Conservation (phyloP, 2,113 vertebrate genomes). For the Notothenia rossii region DNA sequence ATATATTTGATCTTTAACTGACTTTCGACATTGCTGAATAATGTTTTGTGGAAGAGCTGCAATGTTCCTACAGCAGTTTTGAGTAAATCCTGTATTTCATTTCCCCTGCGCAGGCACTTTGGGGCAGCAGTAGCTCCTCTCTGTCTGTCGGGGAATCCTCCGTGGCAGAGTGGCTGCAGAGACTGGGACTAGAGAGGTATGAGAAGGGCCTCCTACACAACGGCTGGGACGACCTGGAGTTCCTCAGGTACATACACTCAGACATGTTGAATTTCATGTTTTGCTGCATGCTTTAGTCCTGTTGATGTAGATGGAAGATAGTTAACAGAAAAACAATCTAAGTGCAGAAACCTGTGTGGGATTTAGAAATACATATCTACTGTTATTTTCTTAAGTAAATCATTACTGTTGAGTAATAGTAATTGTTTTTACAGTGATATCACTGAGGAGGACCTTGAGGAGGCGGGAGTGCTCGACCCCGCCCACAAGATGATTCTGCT, state of each 20-base stretch:
- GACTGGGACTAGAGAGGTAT: slow-evolving; percentile 91
- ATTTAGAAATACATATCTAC: background rate
- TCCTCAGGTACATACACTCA: slow-evolving; percentile 88
- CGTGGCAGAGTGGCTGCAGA: slow-evolving; percentile 93
- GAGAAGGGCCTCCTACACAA: slow-evolving; percentile 94
- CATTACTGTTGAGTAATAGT: background rate
- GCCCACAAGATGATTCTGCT: slow-evolving; percentile 91
- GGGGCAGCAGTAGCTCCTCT: slow-evolving; percentile 84
- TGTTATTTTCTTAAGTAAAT: background rate
- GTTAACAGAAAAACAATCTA: background rate
- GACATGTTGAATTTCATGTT: background rate
- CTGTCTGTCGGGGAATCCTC: slow-evolving; percentile 85
- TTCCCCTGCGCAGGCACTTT: slow-evolving; percentile 66
- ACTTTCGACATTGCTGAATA: background rate
- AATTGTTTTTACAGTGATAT: slow-evolving; percentile 88
- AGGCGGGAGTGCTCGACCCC: slow-evolving; percentile 91
- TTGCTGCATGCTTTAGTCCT: background rate
- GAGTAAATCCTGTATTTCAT: background rate
- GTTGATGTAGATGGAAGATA: background rate
- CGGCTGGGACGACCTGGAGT: slow-evolving; percentile 98
- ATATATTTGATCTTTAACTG: background rate
- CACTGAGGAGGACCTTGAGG: slow-evolving; percentile 96
- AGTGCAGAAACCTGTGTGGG: background rate
- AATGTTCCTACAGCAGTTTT: background rate
- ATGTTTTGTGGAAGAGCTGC: background rate